A percentile compares a stretch with the other conserved stretches of the same genome.
Evolutionary conservation across 2,113 vertebrate species (phyloP).

Genomic region (Lethenteron reissneri): DNA sequence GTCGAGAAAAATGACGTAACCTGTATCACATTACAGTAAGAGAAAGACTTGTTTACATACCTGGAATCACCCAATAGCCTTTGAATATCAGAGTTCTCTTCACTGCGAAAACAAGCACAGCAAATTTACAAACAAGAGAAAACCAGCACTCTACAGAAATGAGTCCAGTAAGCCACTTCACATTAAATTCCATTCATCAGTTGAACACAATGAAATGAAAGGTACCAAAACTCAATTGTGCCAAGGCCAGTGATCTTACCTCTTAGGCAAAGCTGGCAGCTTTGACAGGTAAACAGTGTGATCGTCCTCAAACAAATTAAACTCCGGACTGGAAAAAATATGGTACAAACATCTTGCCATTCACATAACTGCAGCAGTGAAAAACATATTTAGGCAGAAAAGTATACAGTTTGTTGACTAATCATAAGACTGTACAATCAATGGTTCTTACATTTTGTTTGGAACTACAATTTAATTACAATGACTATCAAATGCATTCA

Average conservation of each 20-base stretch:
- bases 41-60: slow-evolving; percentile 21
- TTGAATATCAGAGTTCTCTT: slow-evolving; percentile 91
- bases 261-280: slow-evolving; percentile 70
- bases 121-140: neutral
- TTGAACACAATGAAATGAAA: too few relatives aligned
- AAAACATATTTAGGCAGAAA: too few relatives aligned
- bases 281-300: slow-evolving; percentile 72
- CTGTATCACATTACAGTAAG: too few relatives aligned
- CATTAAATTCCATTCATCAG: neutral
- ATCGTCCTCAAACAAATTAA: slow-evolving; percentile 70
- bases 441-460: too few relatives aligned
- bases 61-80: slow-evolving; percentile 84
- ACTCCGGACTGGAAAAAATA: slow-evolving; percentile 13
- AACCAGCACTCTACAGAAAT: neutral
- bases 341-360: neutral
- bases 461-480: too few relatives aligned
- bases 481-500: too few relatives aligned
- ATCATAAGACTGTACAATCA: too few relatives aligned
- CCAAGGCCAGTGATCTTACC: slow-evolving; percentile 26
- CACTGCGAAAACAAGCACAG: slow-evolving; percentile 32
- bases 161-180: neutral
- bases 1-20: too few relatives aligned
- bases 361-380: too few relatives aligned
- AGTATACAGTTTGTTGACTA: too few relatives aligned
- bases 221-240: too few relatives aligned